Conservation (phyloP, 30 jellyfish, hydroid and myxozoan species). For the Catostylus mosaicus region DNA sequence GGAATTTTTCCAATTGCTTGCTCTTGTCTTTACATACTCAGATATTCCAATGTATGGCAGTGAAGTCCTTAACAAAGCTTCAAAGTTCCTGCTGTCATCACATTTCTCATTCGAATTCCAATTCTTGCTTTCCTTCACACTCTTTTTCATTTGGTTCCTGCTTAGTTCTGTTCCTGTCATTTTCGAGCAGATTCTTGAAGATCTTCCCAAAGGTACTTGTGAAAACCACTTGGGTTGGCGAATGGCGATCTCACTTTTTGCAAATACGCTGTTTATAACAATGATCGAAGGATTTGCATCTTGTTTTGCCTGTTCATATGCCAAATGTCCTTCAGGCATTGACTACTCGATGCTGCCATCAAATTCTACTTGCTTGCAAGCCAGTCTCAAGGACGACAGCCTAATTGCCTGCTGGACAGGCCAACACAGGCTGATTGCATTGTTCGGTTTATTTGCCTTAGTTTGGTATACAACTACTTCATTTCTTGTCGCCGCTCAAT, state of each 20-base stretch:
- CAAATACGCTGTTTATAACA: constrained; percentile 88
- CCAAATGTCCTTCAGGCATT: constrained; percentile 71
- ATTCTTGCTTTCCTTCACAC: constrained; percentile 56
- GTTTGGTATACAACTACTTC: constrained; percentile 92
- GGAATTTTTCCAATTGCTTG: constrained; percentile 86
- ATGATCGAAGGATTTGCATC: constrained; percentile 77
- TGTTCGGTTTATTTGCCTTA: constrained; percentile 79
- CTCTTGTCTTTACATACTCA: constrained; percentile 66
- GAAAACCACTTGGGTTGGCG: constrained; percentile 91
- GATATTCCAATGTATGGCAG: constrained; percentile 91
- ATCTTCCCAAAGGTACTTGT: constrained; percentile 79
- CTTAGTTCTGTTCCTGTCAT: constrained; percentile 88
- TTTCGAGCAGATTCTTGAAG: constrained; percentile 87
- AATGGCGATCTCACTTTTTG: constrained; percentile 84
- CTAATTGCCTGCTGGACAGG: constrained; percentile 79
- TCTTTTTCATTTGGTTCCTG: constrained; percentile 87
- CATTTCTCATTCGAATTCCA: constrained; percentile 69
- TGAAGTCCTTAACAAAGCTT: constrained; percentile 47
- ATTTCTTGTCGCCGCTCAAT: constrained; percentile 57
- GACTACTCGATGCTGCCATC: constrained; percentile 35
- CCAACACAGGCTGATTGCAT: constrained; percentile 62
- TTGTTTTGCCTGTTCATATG: constrained; percentile 74
- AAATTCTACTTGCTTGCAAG: constrained; percentile 67
- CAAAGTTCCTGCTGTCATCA: constrained; percentile 76
- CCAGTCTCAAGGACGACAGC: constrained; percentile 67